Conservation (phyloP, 2,113 vertebrate species). For the Cacatua alba region DNA sequence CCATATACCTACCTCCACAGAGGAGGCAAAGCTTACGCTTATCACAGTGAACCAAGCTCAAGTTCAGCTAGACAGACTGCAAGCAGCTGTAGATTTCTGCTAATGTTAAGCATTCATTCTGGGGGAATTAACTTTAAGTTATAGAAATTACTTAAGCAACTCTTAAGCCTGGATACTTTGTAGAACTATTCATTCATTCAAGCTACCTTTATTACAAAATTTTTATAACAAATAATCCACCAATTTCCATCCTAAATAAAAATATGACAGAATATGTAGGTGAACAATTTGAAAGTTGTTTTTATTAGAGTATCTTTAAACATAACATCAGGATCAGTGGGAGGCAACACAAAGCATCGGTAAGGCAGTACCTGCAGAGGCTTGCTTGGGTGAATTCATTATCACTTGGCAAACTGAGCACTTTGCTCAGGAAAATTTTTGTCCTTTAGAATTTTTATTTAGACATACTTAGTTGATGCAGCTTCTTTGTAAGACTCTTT, state of each 20-base stretch:
- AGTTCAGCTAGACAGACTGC: neutral
- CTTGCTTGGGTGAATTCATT: conserved; percentile 6
- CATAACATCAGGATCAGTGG: neutral
- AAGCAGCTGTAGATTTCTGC: neutral
- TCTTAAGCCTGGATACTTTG: neutral
- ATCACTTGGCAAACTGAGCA: neutral
- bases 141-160: neutral
- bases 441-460: conserved; percentile 31
- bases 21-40: neutral
- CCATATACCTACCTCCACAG: neutral
- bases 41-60: neutral
- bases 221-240: neutral
- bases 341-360: neutral
- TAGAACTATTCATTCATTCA: neutral
- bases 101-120: neutral
- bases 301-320: neutral
- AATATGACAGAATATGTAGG: neutral
- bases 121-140: neutral
- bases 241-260: neutral
- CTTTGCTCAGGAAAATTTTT: neutral
- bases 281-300: neutral
- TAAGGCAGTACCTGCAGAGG: neutral
- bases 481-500: neutral
- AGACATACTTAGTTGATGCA: neutral
- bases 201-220: neutral